A percentile compares a stretch with the other conserved stretches of the same genome.
phyloP scores from a whole-genome alignment of 2,797 vertebrate genomes.

The Octomys mimax region DNA sequence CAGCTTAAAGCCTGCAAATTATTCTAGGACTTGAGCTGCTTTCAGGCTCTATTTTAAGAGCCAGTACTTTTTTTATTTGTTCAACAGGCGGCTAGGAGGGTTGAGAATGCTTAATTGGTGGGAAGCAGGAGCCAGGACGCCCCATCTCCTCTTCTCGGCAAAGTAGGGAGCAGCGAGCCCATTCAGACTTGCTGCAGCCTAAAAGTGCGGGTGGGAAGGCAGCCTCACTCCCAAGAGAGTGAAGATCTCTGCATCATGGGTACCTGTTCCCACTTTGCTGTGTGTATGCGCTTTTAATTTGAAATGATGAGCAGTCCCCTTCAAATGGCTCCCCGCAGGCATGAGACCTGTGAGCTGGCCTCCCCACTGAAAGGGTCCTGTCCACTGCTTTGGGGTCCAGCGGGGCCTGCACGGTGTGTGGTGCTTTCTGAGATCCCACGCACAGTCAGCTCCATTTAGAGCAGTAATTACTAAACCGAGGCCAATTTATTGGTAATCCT shows the following conservation, averaged over 20 bases:
- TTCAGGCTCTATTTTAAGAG: slow-evolving; percentile 76
- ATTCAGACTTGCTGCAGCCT: slow-evolving; percentile 43
- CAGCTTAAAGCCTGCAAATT: slow-evolving; percentile 67
- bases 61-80: slow-evolving; percentile 64
- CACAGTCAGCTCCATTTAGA: slow-evolving; percentile 45
- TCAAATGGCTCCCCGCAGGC: neutral
- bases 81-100: slow-evolving; percentile 65
- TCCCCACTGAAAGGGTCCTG: neutral
- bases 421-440: neutral
- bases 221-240: slow-evolving; percentile 16
- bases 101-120: slow-evolving; percentile 72
- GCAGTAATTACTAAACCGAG: neutral
- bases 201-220: neutral
- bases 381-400: neutral
- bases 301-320: neutral
- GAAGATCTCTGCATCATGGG: neutral
- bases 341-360: neutral
- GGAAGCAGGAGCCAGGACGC: slow-evolving; percentile 68
- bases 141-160: slow-evolving; percentile 62
- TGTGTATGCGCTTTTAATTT: neutral
- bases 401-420: neutral
- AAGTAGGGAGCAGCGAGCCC: slow-evolving; percentile 58
- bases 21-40: slow-evolving; percentile 64
- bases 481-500: neutral
- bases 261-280: neutral